Percentiles rank a stretch among this genome's conserved stretches.
These are phyloP conservation scores for Platyscelio sp. DNA, from an alignment of 2,888 invertebrate species.

Conservation along the genomic window DNA sequence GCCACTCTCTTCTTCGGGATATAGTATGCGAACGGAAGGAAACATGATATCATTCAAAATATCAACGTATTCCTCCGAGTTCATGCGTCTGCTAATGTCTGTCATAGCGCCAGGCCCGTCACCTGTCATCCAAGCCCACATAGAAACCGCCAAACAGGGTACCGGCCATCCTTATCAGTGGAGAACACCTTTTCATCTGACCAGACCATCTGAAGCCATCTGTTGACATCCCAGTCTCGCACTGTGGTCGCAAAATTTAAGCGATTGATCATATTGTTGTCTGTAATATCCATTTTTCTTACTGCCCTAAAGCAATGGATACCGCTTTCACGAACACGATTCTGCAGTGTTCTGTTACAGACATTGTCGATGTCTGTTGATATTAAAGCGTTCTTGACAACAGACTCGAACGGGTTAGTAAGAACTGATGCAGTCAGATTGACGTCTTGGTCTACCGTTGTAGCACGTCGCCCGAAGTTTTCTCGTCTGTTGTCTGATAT, in stretches of 20 bases:
- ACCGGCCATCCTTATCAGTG: slow-evolving; percentile 19
- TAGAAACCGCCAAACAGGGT: background rate
- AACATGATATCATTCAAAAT: slow-evolving; percentile 59
- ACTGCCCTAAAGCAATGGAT: slow-evolving; percentile 9
- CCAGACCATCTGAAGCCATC: background rate
- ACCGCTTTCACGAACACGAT: slow-evolving; percentile 4
- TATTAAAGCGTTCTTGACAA: too few relatives aligned
- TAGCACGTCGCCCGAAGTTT: background rate
- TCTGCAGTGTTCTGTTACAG: background rate
- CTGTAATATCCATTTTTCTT: background rate
- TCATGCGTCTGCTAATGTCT: slow-evolving; percentile 39
- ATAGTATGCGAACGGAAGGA: slow-evolving; percentile 44
- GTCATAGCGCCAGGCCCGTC: slow-evolving; percentile 11
- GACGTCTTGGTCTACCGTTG: background rate
- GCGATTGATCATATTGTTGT: background rate
- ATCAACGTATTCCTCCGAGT: slow-evolving; percentile 47
- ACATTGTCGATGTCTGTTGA: background rate
- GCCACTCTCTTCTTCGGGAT: slow-evolving; percentile 52
- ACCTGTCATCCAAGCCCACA: slow-evolving; percentile 34
- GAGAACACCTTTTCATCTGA: slow-evolving; percentile 26
- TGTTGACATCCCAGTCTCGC: too few relatives aligned
- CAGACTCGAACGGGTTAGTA: slow-evolving; percentile 4
- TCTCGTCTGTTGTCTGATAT: background rate
- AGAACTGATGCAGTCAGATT: background rate
- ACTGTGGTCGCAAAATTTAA: too few relatives aligned